These are phyloP conservation scores for Sylvietta virens DNA, from an alignment of 2,113 vertebrate species.

Conservation along the genomic window DNA sequence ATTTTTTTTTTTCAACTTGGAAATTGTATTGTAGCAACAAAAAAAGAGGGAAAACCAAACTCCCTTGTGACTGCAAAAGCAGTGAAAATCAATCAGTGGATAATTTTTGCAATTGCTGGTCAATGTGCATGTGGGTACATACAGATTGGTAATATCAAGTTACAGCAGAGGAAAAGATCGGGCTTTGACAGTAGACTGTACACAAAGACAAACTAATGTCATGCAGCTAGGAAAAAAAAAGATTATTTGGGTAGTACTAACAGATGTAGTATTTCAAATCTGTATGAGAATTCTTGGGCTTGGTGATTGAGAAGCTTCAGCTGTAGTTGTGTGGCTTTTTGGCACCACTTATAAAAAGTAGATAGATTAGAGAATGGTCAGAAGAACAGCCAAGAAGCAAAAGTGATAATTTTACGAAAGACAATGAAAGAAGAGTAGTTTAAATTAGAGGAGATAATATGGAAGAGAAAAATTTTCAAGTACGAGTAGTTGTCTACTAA, in stretches of 20 bases:
- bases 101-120: neutral
- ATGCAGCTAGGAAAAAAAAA: neutral
- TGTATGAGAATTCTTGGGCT: neutral
- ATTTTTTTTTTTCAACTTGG: neutral
- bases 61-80: neutral
- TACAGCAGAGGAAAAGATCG: neutral
- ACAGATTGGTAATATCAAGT: neutral
- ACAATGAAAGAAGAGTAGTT: neutral
- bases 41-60: neutral
- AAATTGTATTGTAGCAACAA: neutral
- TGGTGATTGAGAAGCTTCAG: neutral
- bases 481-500: neutral
- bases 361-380: neutral
- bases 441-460: neutral
- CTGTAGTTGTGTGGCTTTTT: neutral
- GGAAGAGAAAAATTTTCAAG: neutral
- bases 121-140: neutral
- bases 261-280: neutral
- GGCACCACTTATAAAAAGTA: neutral
- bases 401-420: neutral
- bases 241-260: rapidly evolving
- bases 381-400: neutral
- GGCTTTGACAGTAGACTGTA: neutral
- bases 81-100: neutral
- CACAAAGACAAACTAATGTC: neutral